Evolutionary conservation across 2,113 vertebrate genomes (phyloP).

Genomic region (Lethenteron camtschaticum): DNA sequence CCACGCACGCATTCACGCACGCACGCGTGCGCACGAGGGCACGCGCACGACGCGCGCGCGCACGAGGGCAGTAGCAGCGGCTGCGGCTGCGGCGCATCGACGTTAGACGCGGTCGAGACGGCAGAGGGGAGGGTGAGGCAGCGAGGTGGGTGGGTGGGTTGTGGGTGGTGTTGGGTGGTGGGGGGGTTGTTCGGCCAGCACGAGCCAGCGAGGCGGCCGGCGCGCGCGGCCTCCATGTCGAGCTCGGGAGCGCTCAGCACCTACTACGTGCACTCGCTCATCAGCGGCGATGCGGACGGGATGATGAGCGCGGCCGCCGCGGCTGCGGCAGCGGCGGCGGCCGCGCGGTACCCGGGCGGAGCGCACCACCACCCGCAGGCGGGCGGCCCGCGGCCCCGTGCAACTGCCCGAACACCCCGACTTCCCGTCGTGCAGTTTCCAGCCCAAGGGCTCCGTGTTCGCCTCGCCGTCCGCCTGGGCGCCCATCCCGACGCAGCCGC

Average conservation of each 20-base stretch:
- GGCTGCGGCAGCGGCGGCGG: conserved; percentile 29
- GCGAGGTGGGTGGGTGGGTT: no score
- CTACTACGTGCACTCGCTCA: conserved; percentile 87
- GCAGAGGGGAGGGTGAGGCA: no score
- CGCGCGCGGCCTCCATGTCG: conserved; percentile 28
- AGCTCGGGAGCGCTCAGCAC: conserved; percentile 72
- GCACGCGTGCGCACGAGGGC: no score
- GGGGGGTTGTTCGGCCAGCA: no score
- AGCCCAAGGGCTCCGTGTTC: conserved; percentile 62
- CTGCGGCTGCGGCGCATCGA: no score
- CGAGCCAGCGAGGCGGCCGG: no score
- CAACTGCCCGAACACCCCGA: conserved; percentile 46
- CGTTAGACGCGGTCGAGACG: no score
- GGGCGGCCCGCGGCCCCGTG: background rate
- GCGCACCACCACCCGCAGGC: conserved; percentile 13
- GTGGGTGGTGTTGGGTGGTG: no score
- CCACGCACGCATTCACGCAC: no score
- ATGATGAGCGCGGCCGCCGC: conserved; percentile 45
- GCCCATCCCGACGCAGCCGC: conserved; percentile 50
- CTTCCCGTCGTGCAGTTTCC: conserved; percentile 63
- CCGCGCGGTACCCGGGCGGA: conserved; percentile 26
- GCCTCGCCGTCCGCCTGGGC: conserved; percentile 56
- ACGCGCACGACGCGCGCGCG: no score
- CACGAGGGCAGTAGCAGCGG: no score
- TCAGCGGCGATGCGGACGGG: conserved; percentile 31